A percentile compares a stretch with the other conserved stretches of the same genome.
phyloP scores from a whole-genome alignment of 2,888 invertebrate genomes.

The Temnothorax rugatulus region DNA sequence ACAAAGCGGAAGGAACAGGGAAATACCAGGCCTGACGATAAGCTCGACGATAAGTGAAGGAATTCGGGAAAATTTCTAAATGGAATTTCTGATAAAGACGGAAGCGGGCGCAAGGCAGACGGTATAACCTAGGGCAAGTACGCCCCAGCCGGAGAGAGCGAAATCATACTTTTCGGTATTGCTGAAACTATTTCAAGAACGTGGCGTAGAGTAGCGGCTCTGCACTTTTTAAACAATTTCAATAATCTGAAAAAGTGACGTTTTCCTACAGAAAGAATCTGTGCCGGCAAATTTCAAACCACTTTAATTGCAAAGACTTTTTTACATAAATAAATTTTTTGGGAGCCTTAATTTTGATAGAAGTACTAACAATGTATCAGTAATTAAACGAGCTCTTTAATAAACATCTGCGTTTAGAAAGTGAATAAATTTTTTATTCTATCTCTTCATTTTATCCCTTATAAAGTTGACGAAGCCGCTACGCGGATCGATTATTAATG shows the following conservation, averaged over 20 bases:
- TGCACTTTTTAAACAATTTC: constrained; percentile 44
- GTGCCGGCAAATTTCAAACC: background rate
- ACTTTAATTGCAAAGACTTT: background rate
- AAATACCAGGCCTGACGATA: constrained; percentile 43
- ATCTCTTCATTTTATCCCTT: background rate
- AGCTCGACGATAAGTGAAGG: constrained; percentile 51
- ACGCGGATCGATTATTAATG: constrained; percentile 32
- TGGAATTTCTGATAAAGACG: constrained; percentile 55
- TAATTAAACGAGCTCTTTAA: background rate
- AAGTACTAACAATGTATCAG: background rate
- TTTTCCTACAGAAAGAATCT: background rate
- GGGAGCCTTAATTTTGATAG: background rate
- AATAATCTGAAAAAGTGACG: constrained; percentile 39
- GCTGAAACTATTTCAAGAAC: constrained; percentile 43
- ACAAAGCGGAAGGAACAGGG: constrained; percentile 35
- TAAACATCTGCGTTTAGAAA: background rate
- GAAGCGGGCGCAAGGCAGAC: constrained; percentile 29
- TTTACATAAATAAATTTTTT: background rate
- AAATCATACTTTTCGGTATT: constrained; percentile 48
- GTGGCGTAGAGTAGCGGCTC: background rate
- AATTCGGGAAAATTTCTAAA: constrained; percentile 54
- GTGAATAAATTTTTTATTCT: background rate
- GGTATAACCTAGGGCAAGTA: constrained; percentile 26
- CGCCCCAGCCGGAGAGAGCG: constrained; percentile 23
- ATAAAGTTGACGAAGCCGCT: background rate